Percentiles rank a stretch among this genome's conserved stretches.
phyloP scores from a whole-genome alignment of 2,113 vertebrate genomes.

The Dolichotis patagonum region DNA sequence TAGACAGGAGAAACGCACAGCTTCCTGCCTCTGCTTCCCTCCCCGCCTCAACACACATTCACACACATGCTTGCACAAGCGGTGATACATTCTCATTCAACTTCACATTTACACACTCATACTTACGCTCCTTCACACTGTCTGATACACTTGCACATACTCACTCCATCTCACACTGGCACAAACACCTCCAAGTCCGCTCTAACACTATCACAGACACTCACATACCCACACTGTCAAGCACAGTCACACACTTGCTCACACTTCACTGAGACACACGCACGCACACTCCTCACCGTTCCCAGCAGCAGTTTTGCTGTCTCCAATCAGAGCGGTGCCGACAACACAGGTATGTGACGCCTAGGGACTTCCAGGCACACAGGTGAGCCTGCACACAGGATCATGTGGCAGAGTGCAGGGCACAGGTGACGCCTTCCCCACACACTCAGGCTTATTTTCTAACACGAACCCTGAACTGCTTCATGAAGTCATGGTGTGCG shows the following conservation, averaged over 20 bases:
- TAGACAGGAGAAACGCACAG: accelerated
- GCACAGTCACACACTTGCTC: background rate
- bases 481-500: background rate
- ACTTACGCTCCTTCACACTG: background rate
- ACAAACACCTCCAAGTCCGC: no score
- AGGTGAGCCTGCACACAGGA: background rate
- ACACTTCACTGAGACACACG: background rate
- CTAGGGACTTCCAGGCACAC: accelerated
- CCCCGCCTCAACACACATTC: no score
- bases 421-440: background rate
- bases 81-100: background rate
- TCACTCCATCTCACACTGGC: background rate
- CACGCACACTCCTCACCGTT: background rate
- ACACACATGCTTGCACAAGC: background rate
- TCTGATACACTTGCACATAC: background rate
- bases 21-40: no score
- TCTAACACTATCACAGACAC: background rate
- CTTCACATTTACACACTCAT: background rate
- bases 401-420: accelerated
- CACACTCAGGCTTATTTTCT: background rate
- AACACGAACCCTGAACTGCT: background rate
- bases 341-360: background rate
- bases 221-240: background rate
- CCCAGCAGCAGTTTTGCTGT: no score
- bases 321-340: background rate